Evolutionary conservation across 2,113 vertebrate genomes (phyloP).

Genomic region (Gambusia holbrooki): DNA sequence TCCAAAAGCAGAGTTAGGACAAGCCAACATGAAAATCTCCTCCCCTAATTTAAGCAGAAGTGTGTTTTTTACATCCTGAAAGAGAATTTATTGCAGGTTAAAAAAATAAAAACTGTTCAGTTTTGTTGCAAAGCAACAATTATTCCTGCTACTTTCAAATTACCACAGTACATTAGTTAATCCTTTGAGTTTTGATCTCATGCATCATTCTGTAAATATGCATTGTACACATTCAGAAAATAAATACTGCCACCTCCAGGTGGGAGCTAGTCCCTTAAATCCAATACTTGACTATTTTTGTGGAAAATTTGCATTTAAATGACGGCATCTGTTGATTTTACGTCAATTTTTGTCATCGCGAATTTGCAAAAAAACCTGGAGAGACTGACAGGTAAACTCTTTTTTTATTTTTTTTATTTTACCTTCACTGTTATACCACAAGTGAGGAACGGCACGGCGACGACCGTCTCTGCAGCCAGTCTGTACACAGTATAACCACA

Average conservation of each 20-base stretch:
- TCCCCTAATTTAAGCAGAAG: conserved; percentile 52
- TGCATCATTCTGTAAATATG: too few species aligned
- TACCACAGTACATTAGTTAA: not conserved
- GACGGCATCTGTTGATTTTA: too few species aligned
- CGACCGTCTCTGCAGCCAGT: not conserved
- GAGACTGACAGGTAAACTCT: not conserved
- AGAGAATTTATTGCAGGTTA: not conserved
- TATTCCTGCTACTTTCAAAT: not conserved
- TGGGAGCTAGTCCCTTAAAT: too few species aligned
- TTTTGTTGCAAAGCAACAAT: not conserved
- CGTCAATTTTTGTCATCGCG: too few species aligned
- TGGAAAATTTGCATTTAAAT: too few species aligned
- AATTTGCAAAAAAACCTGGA: too few species aligned
- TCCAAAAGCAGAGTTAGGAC: conserved; percentile 31
- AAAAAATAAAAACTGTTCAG: not conserved
- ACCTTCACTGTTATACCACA: conserved; percentile 67
- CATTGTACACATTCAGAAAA: too few species aligned
- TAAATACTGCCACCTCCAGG: too few species aligned
- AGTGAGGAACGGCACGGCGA: conserved; percentile 44
- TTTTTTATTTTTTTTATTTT: not conserved
- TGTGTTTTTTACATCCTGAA: conserved; percentile 56
- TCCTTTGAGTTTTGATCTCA: too few species aligned
- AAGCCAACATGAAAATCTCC: conserved; percentile 44
- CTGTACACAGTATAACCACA: conserved; percentile 62
- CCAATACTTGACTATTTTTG: too few species aligned